phyloP scores from a whole-genome alignment of 2,888 invertebrate species.

The Acrocera orbiculus region DNA sequence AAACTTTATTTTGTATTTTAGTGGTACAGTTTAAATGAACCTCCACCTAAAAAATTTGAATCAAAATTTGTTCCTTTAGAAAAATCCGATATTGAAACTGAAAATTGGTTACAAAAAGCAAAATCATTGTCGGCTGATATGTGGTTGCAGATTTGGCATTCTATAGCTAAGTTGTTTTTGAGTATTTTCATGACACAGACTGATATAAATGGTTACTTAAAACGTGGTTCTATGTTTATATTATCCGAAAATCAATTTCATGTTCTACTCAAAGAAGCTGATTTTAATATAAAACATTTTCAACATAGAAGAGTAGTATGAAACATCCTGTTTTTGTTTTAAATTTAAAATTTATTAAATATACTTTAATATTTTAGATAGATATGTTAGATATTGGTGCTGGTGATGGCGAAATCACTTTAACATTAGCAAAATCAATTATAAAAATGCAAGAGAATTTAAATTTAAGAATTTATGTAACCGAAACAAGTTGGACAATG shows the following conservation, averaged over 20 bases:
- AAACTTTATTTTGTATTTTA: slow-evolving; percentile 11
- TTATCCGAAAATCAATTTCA: slow-evolving; percentile 69
- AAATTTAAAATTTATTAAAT: background rate
- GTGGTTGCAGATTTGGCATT: slow-evolving; percentile 79
- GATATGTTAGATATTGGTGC: slow-evolving; percentile 77
- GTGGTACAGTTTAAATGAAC: slow-evolving; percentile 26
- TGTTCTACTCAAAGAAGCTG: slow-evolving; percentile 21
- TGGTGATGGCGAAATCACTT: slow-evolving; percentile 88
- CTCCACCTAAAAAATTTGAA: slow-evolving; percentile 23
- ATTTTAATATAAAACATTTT: slow-evolving; percentile 19
- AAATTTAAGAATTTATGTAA: slow-evolving; percentile 61
- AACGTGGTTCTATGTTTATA: slow-evolving; percentile 94
- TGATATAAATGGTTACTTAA: slow-evolving; percentile 83
- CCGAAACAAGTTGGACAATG: slow-evolving; percentile 87
- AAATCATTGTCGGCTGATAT: slow-evolving; percentile 33
- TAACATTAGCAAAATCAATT: slow-evolving; percentile 48
- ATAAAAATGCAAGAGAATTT: slow-evolving; percentile 52
- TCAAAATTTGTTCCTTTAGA: slow-evolving; percentile 24
- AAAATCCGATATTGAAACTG: slow-evolving; percentile 24
- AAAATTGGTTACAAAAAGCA: slow-evolving; percentile 26
- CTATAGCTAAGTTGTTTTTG: slow-evolving; percentile 66
- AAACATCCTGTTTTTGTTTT: too few species aligned
- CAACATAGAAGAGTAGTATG: background rate
- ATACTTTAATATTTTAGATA: slow-evolving; percentile 19
- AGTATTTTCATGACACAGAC: slow-evolving; percentile 87